A percentile compares a stretch with the other conserved stretches of the same genome.
Evolutionary conservation across 2,797 vertebrate genomes (phyloP).

Genomic region (Siniperca obscura): DNA sequence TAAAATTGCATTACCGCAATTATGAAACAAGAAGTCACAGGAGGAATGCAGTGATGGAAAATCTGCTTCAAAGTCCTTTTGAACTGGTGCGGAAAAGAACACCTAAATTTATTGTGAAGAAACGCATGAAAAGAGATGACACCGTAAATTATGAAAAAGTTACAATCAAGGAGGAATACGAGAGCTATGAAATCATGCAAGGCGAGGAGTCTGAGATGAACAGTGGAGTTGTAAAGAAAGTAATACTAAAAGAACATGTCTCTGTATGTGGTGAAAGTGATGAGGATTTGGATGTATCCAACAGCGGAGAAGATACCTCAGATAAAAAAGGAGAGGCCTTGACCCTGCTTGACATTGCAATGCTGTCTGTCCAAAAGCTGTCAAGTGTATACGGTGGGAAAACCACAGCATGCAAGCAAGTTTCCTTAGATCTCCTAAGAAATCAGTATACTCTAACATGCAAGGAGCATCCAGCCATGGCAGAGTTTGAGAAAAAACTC

Average conservation of each 20-base stretch:
- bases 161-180: slow-evolving; percentile 60
- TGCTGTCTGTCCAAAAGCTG: slow-evolving; percentile 84
- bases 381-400: slow-evolving; percentile 72
- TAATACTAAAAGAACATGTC: slow-evolving; percentile 36
- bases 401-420: slow-evolving; percentile 63
- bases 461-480: slow-evolving; percentile 77
- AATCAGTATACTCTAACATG: slow-evolving; percentile 81
- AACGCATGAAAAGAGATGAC: slow-evolving; percentile 67
- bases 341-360: slow-evolving; percentile 83
- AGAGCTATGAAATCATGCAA: slow-evolving; percentile 56
- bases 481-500: slow-evolving; percentile 76
- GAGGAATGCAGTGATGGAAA: slow-evolving; percentile 76
- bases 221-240: neutral
- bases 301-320: neutral
- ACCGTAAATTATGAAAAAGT: slow-evolving; percentile 41
- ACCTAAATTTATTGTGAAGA: slow-evolving; percentile 55
- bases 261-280: slow-evolving; percentile 10
- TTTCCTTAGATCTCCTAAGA: slow-evolving; percentile 81
- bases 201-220: slow-evolving; percentile 13
- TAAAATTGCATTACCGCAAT: slow-evolving; percentile 74
- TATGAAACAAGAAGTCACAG: slow-evolving; percentile 81
- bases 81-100: slow-evolving; percentile 66
- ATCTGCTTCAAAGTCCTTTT: slow-evolving; percentile 84
- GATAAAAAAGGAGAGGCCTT: slow-evolving; percentile 56
- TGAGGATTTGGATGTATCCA: neutral